Base-by-base conservation (phyloP, 2,113 vertebrate species). In the Sitta europaea region DNA sequence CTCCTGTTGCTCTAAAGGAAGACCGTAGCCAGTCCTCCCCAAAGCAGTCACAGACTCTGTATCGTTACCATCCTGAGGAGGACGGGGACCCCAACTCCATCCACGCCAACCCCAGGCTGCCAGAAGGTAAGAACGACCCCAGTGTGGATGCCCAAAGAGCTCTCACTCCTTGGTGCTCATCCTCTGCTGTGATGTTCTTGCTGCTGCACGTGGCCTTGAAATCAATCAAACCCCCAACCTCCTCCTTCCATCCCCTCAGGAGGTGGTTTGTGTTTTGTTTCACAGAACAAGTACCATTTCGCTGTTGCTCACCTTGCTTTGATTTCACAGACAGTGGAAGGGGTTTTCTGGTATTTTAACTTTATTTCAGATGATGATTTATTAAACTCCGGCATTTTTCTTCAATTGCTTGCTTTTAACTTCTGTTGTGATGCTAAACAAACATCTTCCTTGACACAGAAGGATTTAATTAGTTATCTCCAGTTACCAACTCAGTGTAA, bases 41-140 rank as follows among this genome's bases (percentile, higher is more conserved):
- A 45, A 97, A 90, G 80, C 97, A 97, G 68, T 97, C 82, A 0
- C 97, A 97, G 61, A 96, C 84, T 0, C 84, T 97, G 51, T 55
- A 95, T 73, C 98, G 74, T 19, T 94, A 94, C 90, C 97, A 85
- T 9, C 63, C 97, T 1, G 97, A 97, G 75, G 98, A 98, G 42
- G 97, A 97, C 3, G 80, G 94, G 28, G 96, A 97, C 85, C 98
- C 98, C 84, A 98, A 98, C 84, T 98, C 98, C 11, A 97, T 98
- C 78, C 94, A 97, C 5, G 71, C 95, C 45, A 86, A 88, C 45
- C 92, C 92, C 92, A 97, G 97, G 93, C 71, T 95, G 19, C 77
- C 97, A 47, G 96, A 96, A 96, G 98, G 99, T 99, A 97, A 99
- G 99, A 43, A 8, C 36, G 12, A 2, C 50, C 43, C 51, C n/a